Evolutionary conservation across 2,113 vertebrate genomes (phyloP), one percentile per base, ranked within the genome.

Genomic region (Oceanodroma tethys): DNA sequence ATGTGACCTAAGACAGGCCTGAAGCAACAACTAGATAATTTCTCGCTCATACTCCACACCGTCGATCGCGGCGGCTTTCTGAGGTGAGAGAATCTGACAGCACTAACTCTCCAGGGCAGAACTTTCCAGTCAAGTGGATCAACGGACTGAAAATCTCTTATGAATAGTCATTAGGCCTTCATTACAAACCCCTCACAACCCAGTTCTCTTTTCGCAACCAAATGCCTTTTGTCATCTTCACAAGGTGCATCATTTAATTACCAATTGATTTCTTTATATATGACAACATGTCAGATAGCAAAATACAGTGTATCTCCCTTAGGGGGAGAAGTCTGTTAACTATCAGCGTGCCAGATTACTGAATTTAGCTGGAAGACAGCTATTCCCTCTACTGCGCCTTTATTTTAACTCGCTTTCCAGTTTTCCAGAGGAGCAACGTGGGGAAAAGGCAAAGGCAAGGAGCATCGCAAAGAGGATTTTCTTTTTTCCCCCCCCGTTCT

Each of bases 171-270:
- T 99, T 99, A 99, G 99, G 99, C 99, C 99, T 99, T 99, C 99
- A 99, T 99, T 99, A 99, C 99, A 99, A 99, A 99, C 98, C 98
- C 99, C 99, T 99, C 98, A 98, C 98, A 98, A 98, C 98, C 98
- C 98, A 98, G 98, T 98, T 98, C 99, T 99, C 99, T 98, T 98
- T 98, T 98, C 92, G 98, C 98, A 99, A 99, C 99, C 99, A 99
- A 99, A 99, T 99, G 99, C 98, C 99, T 99, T 99, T 99, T 99
- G 99, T 99, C 99, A 99, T 99, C 98, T 98, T 99, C 99, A 99
- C 99, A 99, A 99, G 99, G 99, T 99, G 99, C 99, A 99, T 99
- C 99, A 99, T 99, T 99, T 99, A 99, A 99, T 99, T 99, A 99
- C 99, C 99, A 99, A 99, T 99, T 99, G 99, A 99, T 99, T 99